A percentile compares a stretch with the other conserved stretches of the same genome.
phyloP scores from a whole-genome alignment of 2,888 invertebrate species.

The Cephus sareptanus region DNA sequence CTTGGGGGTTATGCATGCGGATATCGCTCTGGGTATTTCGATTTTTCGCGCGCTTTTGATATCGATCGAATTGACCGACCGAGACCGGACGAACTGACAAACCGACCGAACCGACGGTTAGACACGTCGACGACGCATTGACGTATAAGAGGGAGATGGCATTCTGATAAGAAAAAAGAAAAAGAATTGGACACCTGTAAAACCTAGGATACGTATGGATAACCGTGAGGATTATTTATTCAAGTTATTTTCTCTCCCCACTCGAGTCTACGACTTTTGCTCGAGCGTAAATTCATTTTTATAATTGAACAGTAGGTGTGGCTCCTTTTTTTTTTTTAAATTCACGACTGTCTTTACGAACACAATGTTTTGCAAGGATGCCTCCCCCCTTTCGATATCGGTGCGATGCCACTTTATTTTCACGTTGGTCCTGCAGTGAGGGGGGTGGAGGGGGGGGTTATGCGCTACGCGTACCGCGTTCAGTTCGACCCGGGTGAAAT shows the following conservation, averaged over 20 bases:
- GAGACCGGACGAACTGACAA: neutral
- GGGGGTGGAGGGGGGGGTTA: no score
- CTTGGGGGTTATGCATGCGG: neutral
- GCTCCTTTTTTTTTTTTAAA: neutral
- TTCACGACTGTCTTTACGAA: neutral
- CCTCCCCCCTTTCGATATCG: neutral
- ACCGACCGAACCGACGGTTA: neutral
- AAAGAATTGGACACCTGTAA: slow-evolving; percentile 12
- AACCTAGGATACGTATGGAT: slow-evolving; percentile 8
- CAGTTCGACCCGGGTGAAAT: neutral
- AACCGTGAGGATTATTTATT: slow-evolving; percentile 1
- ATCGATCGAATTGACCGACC: neutral
- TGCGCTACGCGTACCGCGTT: neutral
- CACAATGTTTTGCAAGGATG: neutral
- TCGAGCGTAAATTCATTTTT: slow-evolving; percentile 32
- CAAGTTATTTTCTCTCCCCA: slow-evolving; percentile 33
- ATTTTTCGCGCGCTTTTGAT: neutral
- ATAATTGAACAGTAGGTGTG: slow-evolving; percentile 8
- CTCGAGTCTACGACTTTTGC: slow-evolving; percentile 31
- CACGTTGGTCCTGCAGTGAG: neutral
- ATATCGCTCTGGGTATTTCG: neutral
- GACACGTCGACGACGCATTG: neutral
- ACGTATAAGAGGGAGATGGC: neutral
- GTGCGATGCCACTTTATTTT: neutral
- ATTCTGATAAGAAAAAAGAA: slow-evolving; percentile 16